A percentile compares a stretch with the other conserved stretches of the same genome.
Evolutionary conservation across 2,113 vertebrate species (phyloP).

Genomic region (Tragelaphus buxtoni): DNA sequence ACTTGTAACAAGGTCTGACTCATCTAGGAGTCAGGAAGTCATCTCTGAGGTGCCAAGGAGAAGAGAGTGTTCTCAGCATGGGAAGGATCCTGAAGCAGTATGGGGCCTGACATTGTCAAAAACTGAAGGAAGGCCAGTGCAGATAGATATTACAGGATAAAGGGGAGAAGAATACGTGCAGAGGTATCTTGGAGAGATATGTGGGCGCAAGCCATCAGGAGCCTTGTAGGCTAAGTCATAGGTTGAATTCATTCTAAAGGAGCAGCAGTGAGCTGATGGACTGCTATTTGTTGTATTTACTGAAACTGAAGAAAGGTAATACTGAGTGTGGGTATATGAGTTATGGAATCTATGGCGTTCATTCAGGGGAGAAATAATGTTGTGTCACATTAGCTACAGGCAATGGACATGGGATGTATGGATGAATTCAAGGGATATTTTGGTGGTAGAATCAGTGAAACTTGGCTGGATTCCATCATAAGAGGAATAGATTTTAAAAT

Average conservation of each 20-base stretch:
- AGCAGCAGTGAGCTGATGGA: not conserved
- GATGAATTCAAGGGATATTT: not conserved
- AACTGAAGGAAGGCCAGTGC: not conserved
- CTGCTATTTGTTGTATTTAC: not conserved
- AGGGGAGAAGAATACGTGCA: not conserved
- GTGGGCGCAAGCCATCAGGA: rapidly evolving
- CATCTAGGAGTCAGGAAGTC: not conserved
- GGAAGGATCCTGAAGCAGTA: not conserved
- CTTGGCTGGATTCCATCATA: not conserved
- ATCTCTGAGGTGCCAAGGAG: not conserved
- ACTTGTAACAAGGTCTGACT: not conserved
- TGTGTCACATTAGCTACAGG: not conserved
- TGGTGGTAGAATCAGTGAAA: not conserved
- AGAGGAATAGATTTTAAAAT: not conserved
- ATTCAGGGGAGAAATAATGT: not conserved
- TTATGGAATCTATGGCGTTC: not conserved
- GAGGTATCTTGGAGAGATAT: not conserved
- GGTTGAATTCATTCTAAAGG: not conserved
- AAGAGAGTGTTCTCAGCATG: not conserved
- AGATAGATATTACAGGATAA: not conserved
- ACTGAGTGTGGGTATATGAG: not conserved
- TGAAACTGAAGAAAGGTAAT: not conserved
- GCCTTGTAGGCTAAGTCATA: not conserved
- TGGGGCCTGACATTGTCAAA: too few relatives aligned
- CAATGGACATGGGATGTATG: not conserved